phyloP scores from a whole-genome alignment of 2,888 invertebrate species.

The Acanthacorydalis orientalis region DNA sequence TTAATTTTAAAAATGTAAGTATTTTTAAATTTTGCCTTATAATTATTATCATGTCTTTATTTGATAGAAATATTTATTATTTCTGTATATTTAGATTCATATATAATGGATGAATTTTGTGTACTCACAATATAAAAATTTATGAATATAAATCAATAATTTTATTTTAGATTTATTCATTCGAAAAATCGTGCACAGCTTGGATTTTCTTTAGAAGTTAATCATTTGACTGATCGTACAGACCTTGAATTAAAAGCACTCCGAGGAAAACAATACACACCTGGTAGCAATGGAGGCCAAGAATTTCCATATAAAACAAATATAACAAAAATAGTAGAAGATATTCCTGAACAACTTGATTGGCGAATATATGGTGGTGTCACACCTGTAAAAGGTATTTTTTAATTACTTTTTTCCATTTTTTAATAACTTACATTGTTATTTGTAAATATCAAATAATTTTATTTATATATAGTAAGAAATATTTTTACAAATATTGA shows the following conservation, averaged over 20 bases:
- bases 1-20: too few species aligned
- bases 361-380: slow-evolving; percentile 90
- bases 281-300: slow-evolving; percentile 54
- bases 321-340: slow-evolving; percentile 29
- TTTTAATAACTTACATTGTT: too few species aligned
- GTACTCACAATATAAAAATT: too few species aligned
- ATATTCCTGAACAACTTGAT: slow-evolving; percentile 56
- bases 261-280: slow-evolving; percentile 46
- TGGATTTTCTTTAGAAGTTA: slow-evolving; percentile 59
- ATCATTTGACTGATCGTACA: slow-evolving; percentile 75
- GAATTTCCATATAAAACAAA: slow-evolving; percentile 53
- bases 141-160: not conserved
- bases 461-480: too few species aligned
- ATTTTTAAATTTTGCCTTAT: too few species aligned
- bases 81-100: too few species aligned
- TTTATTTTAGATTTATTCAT: slow-evolving; percentile 46
- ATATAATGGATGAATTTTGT: too few species aligned
- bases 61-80: too few species aligned
- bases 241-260: slow-evolving; percentile 60
- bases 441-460: too few species aligned
- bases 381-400: slow-evolving; percentile 74
- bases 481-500: too few species aligned
- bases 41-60: too few species aligned
- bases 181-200: slow-evolving; percentile 62
- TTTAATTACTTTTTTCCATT: too few species aligned